Base-by-base conservation (phyloP, 2,888 invertebrate genomes). In the Parthenolecanium corni region DNA sequence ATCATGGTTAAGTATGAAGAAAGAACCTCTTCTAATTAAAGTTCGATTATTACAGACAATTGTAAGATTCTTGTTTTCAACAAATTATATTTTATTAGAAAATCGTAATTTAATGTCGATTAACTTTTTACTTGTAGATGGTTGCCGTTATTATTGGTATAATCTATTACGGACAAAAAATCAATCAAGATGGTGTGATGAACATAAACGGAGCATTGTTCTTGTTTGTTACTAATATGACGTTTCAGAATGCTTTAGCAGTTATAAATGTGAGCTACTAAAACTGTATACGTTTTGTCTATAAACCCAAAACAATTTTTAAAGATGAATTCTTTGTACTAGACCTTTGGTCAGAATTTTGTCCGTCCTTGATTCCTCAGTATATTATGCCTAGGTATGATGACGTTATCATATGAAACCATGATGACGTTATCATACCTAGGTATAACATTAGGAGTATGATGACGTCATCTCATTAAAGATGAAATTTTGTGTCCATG, bases 171-270 rank as follows among this genome's bases (percentile, higher is more conserved):
- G 85, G 86, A 0, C 90, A 93, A 73, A 75, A 80, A 64, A 72
- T 88, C 61, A 84, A 86, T 72, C 89, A 89, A 73, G 87, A 88
- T 70, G 94, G 90, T 1, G 89, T 94, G 0, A 88, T 89, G 84
- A 95, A 95, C 73, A 89, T 94, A 67, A 94, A 92, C 72, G 94
- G 94, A 47, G 90, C 87, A 24, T 79, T 94, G 62, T 94, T 92
- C 73, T 82, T 93, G 71, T 86, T 92, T 72, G 79, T 92, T 52
- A 89, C 89, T 16, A 92, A 90, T 71, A 87, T 92, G 85, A 93
- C 93, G 5, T 93, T 94, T 74, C 89, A 91, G 70, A 93, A 92
- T 73, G 84, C 92, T n/a, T 93, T 93, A 71, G 89, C 92, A 65
- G 94, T 95, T 46, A 85, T 94, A 64, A 89, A 87, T 73, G 95